Conservation (phyloP, 2,113 vertebrate genomes). For the Ploceus nigricollis region DNA sequence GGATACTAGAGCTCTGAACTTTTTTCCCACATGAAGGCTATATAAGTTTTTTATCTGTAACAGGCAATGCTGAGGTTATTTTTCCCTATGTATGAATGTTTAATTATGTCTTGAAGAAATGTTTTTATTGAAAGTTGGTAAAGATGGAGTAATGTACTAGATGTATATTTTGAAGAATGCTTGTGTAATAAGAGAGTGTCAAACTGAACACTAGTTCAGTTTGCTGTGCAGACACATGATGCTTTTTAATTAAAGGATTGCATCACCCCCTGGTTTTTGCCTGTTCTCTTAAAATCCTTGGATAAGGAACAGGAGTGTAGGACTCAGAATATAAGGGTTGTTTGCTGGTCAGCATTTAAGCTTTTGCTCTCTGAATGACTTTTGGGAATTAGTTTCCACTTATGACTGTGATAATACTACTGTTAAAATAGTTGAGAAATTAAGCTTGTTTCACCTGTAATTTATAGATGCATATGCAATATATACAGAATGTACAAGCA, state of each 20-base stretch:
- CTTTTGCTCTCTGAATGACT: neutral
- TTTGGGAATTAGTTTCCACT: constrained; percentile 1
- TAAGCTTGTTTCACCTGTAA: neutral
- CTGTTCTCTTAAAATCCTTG: neutral
- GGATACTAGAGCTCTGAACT: neutral
- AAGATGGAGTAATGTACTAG: neutral
- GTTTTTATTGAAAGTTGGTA: neutral
- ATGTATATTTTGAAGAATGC: neutral
- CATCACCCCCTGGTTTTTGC: neutral
- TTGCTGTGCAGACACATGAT: neutral
- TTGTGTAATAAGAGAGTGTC: neutral
- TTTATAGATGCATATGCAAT: neutral
- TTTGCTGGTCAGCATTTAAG: neutral
- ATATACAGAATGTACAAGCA: neutral
- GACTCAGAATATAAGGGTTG: neutral
- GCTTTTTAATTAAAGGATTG: neutral
- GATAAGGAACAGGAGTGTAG: neutral
- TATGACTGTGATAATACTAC: neutral
- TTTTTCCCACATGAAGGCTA: neutral
- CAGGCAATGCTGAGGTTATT: neutral
- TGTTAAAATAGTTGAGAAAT: constrained; percentile 1
- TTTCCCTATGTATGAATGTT: neutral
- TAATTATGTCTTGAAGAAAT: neutral
- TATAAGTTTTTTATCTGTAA: neutral
- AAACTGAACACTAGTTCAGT: neutral